Percentiles rank a stretch among this genome's conserved stretches.
These are phyloP conservation scores for Marmota flaviventris DNA, from an alignment of 2,113 vertebrate genomes.

Conservation along the genomic window DNA sequence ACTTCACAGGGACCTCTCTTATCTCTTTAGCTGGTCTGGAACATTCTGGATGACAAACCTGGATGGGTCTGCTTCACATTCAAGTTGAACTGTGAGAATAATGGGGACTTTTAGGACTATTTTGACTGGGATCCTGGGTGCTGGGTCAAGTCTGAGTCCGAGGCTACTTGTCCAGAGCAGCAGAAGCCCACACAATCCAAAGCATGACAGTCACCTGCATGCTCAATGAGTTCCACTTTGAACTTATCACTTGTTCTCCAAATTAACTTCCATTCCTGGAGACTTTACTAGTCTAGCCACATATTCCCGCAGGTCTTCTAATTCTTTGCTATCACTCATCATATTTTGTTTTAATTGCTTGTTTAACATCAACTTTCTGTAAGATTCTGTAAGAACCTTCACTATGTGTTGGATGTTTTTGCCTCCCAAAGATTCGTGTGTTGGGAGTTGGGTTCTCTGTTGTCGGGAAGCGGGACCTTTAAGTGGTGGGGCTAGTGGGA, in stretches of 20 bases:
- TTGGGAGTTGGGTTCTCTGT: background rate
- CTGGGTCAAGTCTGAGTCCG: background rate
- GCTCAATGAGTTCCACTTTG: rapidly evolving
- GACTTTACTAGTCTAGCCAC: background rate
- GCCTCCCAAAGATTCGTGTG: background rate
- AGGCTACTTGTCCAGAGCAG: background rate
- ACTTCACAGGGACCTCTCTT: background rate
- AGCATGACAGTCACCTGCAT: background rate
- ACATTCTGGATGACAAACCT: background rate
- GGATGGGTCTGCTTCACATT: background rate
- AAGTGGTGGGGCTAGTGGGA: background rate
- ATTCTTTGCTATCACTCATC: background rate
- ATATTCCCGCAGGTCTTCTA: background rate
- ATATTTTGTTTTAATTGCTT: background rate
- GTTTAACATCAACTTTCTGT: background rate
- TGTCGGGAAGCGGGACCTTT: background rate
- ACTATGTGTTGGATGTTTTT: background rate
- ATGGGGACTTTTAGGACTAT: background rate
- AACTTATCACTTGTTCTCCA: background rate
- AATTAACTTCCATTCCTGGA: background rate
- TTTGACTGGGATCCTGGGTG: background rate
- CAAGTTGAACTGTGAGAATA: background rate
- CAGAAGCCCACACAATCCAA: background rate
- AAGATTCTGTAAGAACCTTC: background rate
- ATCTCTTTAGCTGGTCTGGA: background rate